Conservation (phyloP, 2,888 invertebrate species). For the Drosophila monieri region DNA sequence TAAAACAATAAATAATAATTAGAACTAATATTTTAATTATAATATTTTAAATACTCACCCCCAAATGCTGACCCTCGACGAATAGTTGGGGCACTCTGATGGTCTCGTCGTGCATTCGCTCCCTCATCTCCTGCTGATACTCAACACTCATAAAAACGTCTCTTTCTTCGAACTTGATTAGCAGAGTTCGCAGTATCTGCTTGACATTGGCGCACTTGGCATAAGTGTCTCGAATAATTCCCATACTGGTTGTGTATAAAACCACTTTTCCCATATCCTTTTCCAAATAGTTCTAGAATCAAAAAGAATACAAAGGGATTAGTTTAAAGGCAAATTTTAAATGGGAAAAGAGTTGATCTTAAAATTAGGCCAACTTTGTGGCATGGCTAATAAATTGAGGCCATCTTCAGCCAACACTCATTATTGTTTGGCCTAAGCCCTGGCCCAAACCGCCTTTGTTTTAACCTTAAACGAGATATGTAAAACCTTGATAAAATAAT, state of each 20-base stretch:
- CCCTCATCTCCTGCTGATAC: slow-evolving; percentile 94
- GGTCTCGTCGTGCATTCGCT: slow-evolving; percentile 90
- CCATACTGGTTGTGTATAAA: slow-evolving; percentile 97
- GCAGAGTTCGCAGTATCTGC: slow-evolving; percentile 94
- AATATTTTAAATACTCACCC: slow-evolving; percentile 83
- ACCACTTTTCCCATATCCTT: slow-evolving; percentile 97
- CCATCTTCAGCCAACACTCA: slow-evolving; percentile 18
- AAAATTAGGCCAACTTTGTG: slow-evolving; percentile 12
- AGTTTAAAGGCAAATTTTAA: no score
- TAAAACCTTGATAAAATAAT: slow-evolving; percentile 18
- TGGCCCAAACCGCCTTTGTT: slow-evolving; percentile 17
- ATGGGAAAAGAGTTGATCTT: no score
- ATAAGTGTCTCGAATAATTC: slow-evolving; percentile 95
- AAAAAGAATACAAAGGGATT: no score
- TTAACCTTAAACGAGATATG: slow-evolving; percentile 12
- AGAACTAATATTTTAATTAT: background rate
- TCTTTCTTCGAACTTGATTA: slow-evolving; percentile 95
- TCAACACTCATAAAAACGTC: slow-evolving; percentile 97
- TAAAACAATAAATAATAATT: background rate
- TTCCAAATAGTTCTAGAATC: slow-evolving; percentile 94
- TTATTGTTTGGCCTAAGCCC: slow-evolving; percentile 8
- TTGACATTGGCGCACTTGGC: slow-evolving; percentile 95
- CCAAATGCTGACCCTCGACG: slow-evolving; percentile 96
- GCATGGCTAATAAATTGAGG: slow-evolving; percentile 29
- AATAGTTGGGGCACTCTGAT: slow-evolving; percentile 96